These are phyloP conservation scores for Steinernema feltiae DNA, from an alignment of 1,140 invertebrate genomes.

Conservation along the genomic window DNA sequence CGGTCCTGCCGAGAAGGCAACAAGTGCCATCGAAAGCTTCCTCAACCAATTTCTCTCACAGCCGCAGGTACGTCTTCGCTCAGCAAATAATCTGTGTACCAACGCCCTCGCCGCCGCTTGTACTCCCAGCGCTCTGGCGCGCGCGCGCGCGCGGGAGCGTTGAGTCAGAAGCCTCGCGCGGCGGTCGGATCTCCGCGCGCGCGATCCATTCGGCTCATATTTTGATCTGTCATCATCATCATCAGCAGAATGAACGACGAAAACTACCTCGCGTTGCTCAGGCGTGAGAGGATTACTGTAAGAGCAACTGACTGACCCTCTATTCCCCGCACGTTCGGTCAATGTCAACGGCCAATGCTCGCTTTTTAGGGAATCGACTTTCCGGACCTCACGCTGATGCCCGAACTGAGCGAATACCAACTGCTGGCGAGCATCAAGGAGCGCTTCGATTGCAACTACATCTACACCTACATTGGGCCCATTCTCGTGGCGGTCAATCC, in stretches of 20 bases:
- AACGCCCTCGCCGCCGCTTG: too few relatives aligned
- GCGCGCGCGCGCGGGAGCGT: not conserved
- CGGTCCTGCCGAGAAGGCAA: constrained; percentile 33
- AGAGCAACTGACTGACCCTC: too few relatives aligned
- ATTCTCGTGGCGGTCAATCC: constrained; percentile 84
- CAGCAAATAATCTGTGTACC: constrained; percentile 19
- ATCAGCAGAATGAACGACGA: not conserved
- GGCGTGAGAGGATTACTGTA: too few relatives aligned
- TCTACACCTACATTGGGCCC: constrained; percentile 86
- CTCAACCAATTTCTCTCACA: constrained; percentile 55
- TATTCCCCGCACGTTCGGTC: too few relatives aligned
- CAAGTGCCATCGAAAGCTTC: constrained; percentile 50
- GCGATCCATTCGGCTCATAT: too few relatives aligned
- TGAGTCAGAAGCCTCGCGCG: not conserved
- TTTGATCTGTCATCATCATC: too few relatives aligned
- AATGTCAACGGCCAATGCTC: constrained; percentile 64
- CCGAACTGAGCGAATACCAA: constrained; percentile 86
- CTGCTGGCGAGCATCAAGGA: constrained; percentile 74
- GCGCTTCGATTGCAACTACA: constrained; percentile 80
- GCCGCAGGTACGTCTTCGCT: constrained; percentile 48
- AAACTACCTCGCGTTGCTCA: not conserved
- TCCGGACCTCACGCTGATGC: constrained; percentile 79
- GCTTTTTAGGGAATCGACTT: constrained; percentile 80
- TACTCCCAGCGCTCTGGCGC: not conserved
- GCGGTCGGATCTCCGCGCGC: constrained; percentile 69